Base-by-base conservation (phyloP, 1,140 invertebrate genomes). In the Nymphalis io region DNA sequence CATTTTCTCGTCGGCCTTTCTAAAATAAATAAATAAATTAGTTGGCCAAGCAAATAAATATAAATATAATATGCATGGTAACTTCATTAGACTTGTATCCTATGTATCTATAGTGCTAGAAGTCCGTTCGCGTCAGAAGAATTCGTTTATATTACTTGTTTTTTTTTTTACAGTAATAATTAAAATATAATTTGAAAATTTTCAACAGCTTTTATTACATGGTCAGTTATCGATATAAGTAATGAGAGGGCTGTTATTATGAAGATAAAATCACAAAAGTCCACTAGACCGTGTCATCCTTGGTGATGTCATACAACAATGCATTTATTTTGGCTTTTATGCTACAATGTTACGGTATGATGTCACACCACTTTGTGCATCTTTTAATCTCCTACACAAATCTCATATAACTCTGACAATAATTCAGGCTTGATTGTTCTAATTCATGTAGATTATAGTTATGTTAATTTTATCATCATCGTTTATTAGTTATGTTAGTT, bases 261-360 rank as follows among this genome's bases (percentile, higher is more conserved):
- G 63, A 15, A 63, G 67, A 69, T 63, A 62, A 68, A n/a, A 44
- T 62, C 38, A 60, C 23, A 38, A 59, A 55, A 20, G 39, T 10
- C 39, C 40, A 63, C 48, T 58, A 44, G 60, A 64, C 68, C 59
- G 57, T 74, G 39, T 75, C 67, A 70, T 70, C 46, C 15, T 61
- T 58, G 68, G 68, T 78, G 70, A 75, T 75, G 68, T 75, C 68
- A 75, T 72, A 65, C 64, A 38, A 66, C 42, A 65, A 64, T 74
- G 66, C 53, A 69, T 68, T 65, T 44, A 64, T 64, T 63, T 64
- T 16, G 61, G 61, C 57, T 12, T 58, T 38, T 63, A 20, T 61
- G 21, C 61, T 70, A 70, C 69, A 67, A 51, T 60, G 63, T 64
- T 70, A 59, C 58, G 21, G 39, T 48, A 48, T 74, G 60, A 74